Conservation (phyloP, 2,797 vertebrate species). For the Momotus momota region DNA sequence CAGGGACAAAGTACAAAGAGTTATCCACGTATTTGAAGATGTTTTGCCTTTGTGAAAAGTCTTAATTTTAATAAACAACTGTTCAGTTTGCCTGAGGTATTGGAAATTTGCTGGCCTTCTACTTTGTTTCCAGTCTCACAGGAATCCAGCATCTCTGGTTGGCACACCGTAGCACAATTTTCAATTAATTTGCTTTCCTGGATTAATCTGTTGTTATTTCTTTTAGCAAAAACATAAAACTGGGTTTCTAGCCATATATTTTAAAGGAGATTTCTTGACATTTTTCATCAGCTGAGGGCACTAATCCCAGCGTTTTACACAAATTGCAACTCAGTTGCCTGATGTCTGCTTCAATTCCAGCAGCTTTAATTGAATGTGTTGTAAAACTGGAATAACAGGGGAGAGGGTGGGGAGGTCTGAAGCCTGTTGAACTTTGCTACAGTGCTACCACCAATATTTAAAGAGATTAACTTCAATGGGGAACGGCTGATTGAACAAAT, state of each 20-base stretch:
- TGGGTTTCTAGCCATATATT: not conserved
- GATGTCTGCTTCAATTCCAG: not conserved
- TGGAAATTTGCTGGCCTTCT: not conserved
- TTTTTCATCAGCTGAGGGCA: not conserved
- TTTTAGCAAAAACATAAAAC: not conserved
- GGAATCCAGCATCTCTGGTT: not conserved
- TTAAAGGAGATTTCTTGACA: not conserved
- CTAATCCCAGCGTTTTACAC: not conserved
- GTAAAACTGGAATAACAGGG: not conserved
- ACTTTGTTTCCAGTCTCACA: not conserved
- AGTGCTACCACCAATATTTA: not conserved
- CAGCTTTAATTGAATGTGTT: not conserved
- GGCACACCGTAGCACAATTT: not conserved
- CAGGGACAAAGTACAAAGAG: not conserved
- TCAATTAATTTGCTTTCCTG: not conserved
- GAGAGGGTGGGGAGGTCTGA: fast-evolving
- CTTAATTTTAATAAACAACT: not conserved
- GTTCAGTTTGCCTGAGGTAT: not conserved
- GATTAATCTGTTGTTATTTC: not conserved
- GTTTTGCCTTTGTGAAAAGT: not conserved
- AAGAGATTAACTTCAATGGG: not conserved
- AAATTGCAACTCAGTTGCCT: not conserved
- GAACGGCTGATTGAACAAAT: not conserved
- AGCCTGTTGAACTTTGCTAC: not conserved
- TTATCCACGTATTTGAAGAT: not conserved